Percentiles rank a stretch among this genome's conserved stretches.
Evolutionary conservation across 2,113 vertebrate genomes (phyloP).

Genomic region (Actinemys pallida): DNA sequence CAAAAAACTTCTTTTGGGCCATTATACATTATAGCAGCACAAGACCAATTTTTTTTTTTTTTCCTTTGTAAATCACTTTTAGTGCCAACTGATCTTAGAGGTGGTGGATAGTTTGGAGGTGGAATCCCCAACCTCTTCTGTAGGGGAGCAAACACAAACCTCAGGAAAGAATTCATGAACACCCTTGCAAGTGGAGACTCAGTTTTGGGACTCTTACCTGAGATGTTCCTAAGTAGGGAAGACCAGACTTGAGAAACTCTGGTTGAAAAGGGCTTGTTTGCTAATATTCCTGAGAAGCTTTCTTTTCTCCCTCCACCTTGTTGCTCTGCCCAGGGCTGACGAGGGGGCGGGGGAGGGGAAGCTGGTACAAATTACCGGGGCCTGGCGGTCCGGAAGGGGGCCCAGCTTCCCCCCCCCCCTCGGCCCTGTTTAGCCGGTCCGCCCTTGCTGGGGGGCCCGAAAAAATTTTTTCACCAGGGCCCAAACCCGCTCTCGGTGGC

Average conservation of each 20-base stretch:
- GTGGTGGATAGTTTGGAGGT: neutral
- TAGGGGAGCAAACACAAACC: slow-evolving; percentile 22
- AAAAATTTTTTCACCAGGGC: no score
- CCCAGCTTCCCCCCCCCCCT: no score
- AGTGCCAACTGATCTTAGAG: neutral
- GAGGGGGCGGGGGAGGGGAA: no score
- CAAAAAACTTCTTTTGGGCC: neutral
- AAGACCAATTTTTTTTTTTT: neutral
- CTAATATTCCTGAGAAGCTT: neutral
- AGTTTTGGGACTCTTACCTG: neutral
- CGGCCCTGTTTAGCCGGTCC: no score
- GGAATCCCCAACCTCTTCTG: neutral
- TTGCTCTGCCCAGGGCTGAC: neutral
- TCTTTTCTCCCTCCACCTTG: neutral
- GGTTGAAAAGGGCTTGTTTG: neutral
- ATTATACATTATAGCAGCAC: neutral
- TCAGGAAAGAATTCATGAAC: neutral
- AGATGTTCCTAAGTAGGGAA: slow-evolving; percentile 48
- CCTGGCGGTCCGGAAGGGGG: no score
- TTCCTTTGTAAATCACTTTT: neutral
- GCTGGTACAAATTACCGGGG: no score
- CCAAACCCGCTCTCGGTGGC: no score
- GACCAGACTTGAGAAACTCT: slow-evolving; percentile 27
- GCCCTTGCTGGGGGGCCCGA: no score
- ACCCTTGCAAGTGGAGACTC: slow-evolving; percentile 21